Percentiles rank a stretch among this genome's conserved stretches.
phyloP scores from a whole-genome alignment of 2,888 invertebrate genomes.

The Shargacucullia verbasci region DNA sequence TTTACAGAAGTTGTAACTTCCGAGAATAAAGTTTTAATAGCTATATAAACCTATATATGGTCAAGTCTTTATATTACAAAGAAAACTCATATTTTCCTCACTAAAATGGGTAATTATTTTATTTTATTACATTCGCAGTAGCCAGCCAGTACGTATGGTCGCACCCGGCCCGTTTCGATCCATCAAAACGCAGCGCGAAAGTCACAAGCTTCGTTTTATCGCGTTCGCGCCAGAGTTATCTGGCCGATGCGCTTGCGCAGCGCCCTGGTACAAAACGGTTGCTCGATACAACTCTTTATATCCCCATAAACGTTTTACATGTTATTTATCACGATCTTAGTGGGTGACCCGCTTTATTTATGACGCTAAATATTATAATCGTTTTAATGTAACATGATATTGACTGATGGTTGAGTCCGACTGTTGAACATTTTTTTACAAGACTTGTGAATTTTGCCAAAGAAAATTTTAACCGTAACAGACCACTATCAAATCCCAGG shows the following conservation, averaged over 20 bases:
- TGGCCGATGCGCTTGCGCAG: conserved; percentile 61
- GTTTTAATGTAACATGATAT: conserved; percentile 45
- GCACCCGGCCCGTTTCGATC: conserved; percentile 66
- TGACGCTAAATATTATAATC: conserved; percentile 51
- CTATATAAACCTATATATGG: too few relatives aligned
- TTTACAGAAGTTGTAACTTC: too few relatives aligned
- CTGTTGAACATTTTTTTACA: conserved; percentile 1
- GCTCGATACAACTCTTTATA: conserved; percentile 62
- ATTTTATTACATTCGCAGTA: conserved; percentile 38
- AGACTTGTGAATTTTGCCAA: conserved; percentile 7
- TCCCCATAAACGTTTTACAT: conserved; percentile 68
- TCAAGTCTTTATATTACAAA: too few relatives aligned
- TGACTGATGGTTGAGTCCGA: conserved; percentile 16
- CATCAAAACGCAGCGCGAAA: conserved; percentile 72
- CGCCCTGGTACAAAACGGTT: conserved; percentile 65
- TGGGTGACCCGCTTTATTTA: conserved; percentile 63
- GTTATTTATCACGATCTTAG: conserved; percentile 67
- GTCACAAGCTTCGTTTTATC: conserved; percentile 75
- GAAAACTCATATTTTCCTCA: too few relatives aligned
- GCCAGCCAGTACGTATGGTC: conserved; percentile 54
- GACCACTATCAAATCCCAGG: not conserved
- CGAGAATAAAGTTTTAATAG: too few relatives aligned
- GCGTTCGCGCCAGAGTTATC: conserved; percentile 69
- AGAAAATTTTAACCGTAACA: not conserved
- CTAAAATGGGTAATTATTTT: too few relatives aligned